Base-by-base conservation (phyloP, 2,113 vertebrate genomes). In the Megaleporinus macrocephalus region DNA sequence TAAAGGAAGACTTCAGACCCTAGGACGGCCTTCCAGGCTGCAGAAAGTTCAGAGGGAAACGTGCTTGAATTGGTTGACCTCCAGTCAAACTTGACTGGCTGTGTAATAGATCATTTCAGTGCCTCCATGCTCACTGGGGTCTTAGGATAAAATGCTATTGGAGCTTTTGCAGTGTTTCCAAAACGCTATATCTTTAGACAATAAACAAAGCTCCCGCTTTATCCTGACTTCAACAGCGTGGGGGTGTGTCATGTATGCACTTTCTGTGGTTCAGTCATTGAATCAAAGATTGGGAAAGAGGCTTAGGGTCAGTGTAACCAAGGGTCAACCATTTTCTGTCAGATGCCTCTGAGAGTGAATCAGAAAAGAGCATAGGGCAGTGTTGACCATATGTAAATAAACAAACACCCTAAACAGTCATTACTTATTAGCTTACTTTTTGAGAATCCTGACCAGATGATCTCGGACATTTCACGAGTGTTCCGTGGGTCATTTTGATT, bases 271-370 rank as follows among this genome's bases (percentile, higher is more conserved):
- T 33, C 33, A 36, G 7, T 12, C 15, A 68, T 6, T 36, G 18
- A 36, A 9, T 15, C 14, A 36, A 41, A 36, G 9, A 12, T 5
- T 36, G 65, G 10, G 5, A 16, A 10, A 36, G 14, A 27, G 65
- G 16, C 65, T 20, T 36, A 4, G 65, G 30, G 18, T 65, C 29
- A 66, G 26, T 30, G 26, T 7, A 68, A 22, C 65, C 30, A 36
- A 68, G 65, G 29, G 65, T 44, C 66, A 36, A 26, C 65, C 20
- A 24, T 30, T 62, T 20, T 12, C 44, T 80, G 53, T 79, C 51
- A 1, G 12, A 47, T 61, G 24, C 30, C 47, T 69, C 11, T 57
- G 11, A 29, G 59, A 77, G 18, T 29, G 57, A 76, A 27, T 47
- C 22, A 44, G 24, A 13, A 20, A 1, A 20, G 41, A 44, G 11